phyloP scores from a whole-genome alignment of 2,113 vertebrate genomes.

The Grus americana region DNA sequence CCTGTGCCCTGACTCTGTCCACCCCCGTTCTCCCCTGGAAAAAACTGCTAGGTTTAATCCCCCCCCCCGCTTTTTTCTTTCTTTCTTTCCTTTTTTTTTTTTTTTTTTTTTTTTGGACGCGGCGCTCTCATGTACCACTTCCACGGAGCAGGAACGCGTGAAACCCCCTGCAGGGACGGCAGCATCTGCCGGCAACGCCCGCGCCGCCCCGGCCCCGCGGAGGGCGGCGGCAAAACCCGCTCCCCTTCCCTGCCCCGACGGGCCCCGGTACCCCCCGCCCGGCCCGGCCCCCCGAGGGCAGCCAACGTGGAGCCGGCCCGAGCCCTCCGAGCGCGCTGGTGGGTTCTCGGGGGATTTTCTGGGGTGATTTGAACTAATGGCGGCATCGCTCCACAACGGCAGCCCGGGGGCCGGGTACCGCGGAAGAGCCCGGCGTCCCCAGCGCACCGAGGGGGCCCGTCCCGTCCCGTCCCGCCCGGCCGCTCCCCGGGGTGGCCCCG shows the following conservation, averaged over 20 bases:
- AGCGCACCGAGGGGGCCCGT: background rate
- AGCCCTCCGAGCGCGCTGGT: background rate
- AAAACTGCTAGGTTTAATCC: background rate
- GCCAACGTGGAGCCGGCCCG: background rate
- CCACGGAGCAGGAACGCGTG: conserved; percentile 86
- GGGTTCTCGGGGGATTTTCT: background rate
- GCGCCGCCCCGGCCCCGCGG: conserved; percentile 72
- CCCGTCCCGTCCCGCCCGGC: background rate
- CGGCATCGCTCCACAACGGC: background rate
- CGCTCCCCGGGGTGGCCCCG: background rate
- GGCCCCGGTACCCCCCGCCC: background rate
- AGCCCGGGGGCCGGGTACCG: background rate
- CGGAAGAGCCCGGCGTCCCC: background rate
- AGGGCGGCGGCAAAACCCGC: conserved; percentile 75
- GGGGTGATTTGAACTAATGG: background rate
- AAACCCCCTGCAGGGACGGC: background rate
- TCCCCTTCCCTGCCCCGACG: background rate
- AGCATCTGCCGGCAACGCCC: background rate
- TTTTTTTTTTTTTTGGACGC: background rate
- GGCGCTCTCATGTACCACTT: conserved; percentile 77
- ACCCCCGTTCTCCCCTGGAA: background rate
- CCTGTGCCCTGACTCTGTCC: background rate
- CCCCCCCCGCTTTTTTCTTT: background rate
- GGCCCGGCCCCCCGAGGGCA: background rate
- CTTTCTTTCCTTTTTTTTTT: too few relatives aligned